These are phyloP conservation scores for Holotrichia oblita DNA, from an alignment of 1,140 invertebrate genomes.

Conservation along the genomic window DNA sequence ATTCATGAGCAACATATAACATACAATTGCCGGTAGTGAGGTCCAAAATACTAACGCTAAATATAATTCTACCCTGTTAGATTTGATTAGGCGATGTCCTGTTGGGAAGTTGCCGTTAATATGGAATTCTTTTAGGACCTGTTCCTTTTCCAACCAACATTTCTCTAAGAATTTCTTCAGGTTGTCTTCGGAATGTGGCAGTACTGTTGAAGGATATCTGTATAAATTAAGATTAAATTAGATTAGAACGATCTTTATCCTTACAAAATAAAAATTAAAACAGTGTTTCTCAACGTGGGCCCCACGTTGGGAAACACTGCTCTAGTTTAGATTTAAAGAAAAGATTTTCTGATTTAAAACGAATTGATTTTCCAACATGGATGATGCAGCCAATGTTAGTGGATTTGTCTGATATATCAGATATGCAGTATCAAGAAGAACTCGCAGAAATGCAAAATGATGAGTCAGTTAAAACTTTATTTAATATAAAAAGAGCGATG, in stretches of 20 bases:
- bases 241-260: neutral
- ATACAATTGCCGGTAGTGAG: slow-evolving; percentile 58
- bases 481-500: too few relatives aligned
- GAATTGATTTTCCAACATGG: too few relatives aligned
- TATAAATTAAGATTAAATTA: neutral
- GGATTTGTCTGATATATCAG: too few relatives aligned
- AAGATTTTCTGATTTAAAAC: too few relatives aligned
- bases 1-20: slow-evolving; percentile 62
- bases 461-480: too few relatives aligned
- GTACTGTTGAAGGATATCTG: slow-evolving; percentile 67
- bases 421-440: too few relatives aligned
- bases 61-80: slow-evolving; percentile 61
- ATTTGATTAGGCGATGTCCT: slow-evolving; percentile 55
- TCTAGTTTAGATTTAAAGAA: too few relatives aligned
- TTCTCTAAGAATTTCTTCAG: slow-evolving; percentile 74
- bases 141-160: slow-evolving; percentile 79
- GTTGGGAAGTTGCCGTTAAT: slow-evolving; percentile 62
- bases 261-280: too few relatives aligned
- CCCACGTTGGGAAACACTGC: too few relatives aligned
- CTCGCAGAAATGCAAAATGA: too few relatives aligned
- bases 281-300: too few relatives aligned
- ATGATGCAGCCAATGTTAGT: too few relatives aligned
- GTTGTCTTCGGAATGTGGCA: slow-evolving; percentile 68
- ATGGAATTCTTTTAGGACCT: slow-evolving; percentile 68
- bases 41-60: slow-evolving; percentile 69